Evolutionary conservation across 2,113 vertebrate species (phyloP).

Genomic region (Mastomys coucha): DNA sequence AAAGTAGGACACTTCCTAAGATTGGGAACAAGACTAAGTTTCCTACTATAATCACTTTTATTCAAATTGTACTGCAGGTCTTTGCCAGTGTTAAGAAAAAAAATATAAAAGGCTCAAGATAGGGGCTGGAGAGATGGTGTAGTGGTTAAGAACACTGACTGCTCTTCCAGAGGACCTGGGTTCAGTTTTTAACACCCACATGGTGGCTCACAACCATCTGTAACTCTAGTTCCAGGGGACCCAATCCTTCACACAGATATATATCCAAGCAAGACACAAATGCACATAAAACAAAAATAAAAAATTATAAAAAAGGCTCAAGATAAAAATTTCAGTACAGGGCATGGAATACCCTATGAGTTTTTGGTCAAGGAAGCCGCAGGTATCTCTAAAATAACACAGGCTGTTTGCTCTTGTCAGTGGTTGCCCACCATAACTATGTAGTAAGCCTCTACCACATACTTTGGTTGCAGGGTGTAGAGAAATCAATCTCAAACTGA

Average conservation of each 20-base stretch:
- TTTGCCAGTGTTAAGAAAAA: background rate
- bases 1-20: background rate
- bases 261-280: background rate
- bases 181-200: background rate
- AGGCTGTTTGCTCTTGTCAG: background rate
- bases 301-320: background rate
- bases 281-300: background rate
- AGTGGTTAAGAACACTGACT: background rate
- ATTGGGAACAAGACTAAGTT: constrained; percentile 7
- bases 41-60: constrained; percentile 21
- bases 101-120: background rate
- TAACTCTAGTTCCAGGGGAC: background rate
- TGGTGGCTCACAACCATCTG: background rate
- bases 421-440: background rate
- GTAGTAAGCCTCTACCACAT: background rate
- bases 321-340: background rate
- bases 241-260: background rate
- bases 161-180: background rate
- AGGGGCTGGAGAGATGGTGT: background rate
- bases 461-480: background rate
- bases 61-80: constrained; percentile 49
- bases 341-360: background rate
- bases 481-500: background rate
- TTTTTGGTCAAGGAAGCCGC: background rate
- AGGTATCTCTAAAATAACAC: background rate